A percentile compares a stretch with the other conserved stretches of the same genome.
These are phyloP conservation scores for Meganola albula DNA, from an alignment of 2,888 invertebrate genomes.

Conservation along the genomic window DNA sequence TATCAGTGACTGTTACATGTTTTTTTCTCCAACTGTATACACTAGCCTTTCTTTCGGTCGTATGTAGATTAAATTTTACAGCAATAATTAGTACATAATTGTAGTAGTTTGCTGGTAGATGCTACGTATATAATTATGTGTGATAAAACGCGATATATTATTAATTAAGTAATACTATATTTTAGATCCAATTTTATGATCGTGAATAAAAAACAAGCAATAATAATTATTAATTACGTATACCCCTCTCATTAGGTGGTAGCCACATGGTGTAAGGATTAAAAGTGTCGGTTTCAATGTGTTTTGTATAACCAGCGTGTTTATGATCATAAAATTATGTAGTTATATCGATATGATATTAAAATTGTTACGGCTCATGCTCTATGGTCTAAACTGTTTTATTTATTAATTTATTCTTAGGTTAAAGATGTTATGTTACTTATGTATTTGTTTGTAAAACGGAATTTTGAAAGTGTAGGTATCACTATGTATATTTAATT, in stretches of 20 bases:
- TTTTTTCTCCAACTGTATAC: conserved; percentile 32
- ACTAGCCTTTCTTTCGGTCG: conserved; percentile 72
- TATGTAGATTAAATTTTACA: conserved; percentile 68
- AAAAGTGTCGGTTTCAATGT: no score
- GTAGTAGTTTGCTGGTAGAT: conserved; percentile 70
- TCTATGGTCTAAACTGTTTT: conserved; percentile 50
- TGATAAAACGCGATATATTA: conserved; percentile 67
- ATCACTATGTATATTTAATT: conserved; percentile 39
- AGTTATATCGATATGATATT: conserved; percentile 71
- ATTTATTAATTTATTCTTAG: conserved; percentile 66
- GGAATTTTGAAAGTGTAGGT: conserved; percentile 38
- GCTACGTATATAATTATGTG: conserved; percentile 66
- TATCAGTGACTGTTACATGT: conserved; percentile 17
- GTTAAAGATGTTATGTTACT: conserved; percentile 58
- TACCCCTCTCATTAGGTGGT: not conserved
- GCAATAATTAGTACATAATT: conserved; percentile 74
- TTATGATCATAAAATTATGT: conserved; percentile 46
- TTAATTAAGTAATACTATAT: conserved; percentile 47
- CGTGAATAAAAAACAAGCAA: conserved; percentile 31
- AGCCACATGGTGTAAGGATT: no score
- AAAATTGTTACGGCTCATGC: conserved; percentile 69
- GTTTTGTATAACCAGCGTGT: conserved; percentile 13
- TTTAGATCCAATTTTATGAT: conserved; percentile 39
- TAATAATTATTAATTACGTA: conserved; percentile 2
- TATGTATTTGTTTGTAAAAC: conserved; percentile 58